Base-by-base conservation (phyloP, 2,888 invertebrate species). In the Ganaspis brasiliensis region DNA sequence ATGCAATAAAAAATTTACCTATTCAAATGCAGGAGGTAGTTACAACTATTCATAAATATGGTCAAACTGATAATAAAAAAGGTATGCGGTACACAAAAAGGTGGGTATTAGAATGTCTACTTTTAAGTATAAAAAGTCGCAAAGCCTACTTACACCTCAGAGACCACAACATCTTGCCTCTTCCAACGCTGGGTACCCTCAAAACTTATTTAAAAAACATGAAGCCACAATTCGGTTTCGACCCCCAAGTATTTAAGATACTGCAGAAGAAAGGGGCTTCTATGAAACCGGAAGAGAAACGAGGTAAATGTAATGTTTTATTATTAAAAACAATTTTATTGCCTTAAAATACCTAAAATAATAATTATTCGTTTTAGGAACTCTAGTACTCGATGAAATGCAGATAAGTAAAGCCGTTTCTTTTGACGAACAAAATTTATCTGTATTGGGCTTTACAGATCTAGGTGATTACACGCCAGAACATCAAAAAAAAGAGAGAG, bases 301-400 rank as follows among this genome's bases (percentile, higher is more conserved):
- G 31, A 31, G 31, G 31, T 31, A 31, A 31, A 31, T 2, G 31
- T 31, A 31, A 31, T 31, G 31, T 31, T 31, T 31, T n/a, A n/a
- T n/a, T n/a, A n/a, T n/a, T n/a, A n/a, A n/a, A n/a, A n/a, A n/a
- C n/a, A n/a, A n/a, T n/a, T n/a, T n/a, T n/a, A n/a, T n/a, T n/a
- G n/a, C n/a, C n/a, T n/a, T n/a, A n/a, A n/a, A n/a, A n/a, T n/a
- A n/a, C n/a, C n/a, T n/a, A n/a, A n/a, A n/a, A n/a, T n/a, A n/a
- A n/a, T n/a, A n/a, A n/a, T n/a, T n/a, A n/a, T n/a, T n/a, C n/a
- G n/a, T n/a, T n/a, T n/a, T n/a, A n/a, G n/a, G n/a, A n/a, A n/a
- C n/a, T n/a, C n/a, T n/a, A n/a, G n/a, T n/a, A n/a, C n/a, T 31
- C 31, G 84, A 85, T 61, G 86, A 86, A 55, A 83, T 85, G 81